These are phyloP conservation scores for Thaumatotibia leucotreta DNA, from an alignment of 1,140 invertebrate species.

Conservation along the genomic window DNA sequence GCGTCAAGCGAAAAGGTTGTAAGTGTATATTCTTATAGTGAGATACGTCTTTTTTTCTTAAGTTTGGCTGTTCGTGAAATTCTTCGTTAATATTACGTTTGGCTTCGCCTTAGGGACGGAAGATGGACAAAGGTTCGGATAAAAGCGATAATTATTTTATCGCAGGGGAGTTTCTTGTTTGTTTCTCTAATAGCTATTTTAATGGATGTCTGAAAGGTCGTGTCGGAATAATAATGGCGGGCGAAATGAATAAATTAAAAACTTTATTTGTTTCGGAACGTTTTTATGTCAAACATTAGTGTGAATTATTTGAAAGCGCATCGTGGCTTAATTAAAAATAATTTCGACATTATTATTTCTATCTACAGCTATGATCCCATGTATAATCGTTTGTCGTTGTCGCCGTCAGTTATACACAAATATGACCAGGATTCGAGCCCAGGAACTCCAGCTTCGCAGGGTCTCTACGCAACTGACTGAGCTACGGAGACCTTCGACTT, in stretches of 20 bases:
- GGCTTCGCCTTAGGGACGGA: slow-evolving; percentile 44
- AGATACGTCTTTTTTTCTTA: slow-evolving; percentile 58
- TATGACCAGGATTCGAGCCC: too few species aligned
- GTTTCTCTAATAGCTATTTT: slow-evolving; percentile 74
- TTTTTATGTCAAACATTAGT: background rate
- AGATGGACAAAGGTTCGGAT: slow-evolving; percentile 51
- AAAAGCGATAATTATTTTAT: slow-evolving; percentile 75
- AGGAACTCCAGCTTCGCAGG: too few species aligned
- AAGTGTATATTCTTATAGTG: slow-evolving; percentile 14
- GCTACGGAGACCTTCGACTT: too few species aligned
- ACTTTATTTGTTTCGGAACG: slow-evolving; percentile 38
- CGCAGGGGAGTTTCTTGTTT: slow-evolving; percentile 67
- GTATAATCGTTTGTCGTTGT: background rate
- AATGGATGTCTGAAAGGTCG: slow-evolving; percentile 59
- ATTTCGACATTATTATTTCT: background rate
- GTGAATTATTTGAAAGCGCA: background rate
- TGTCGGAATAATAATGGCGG: slow-evolving; percentile 56
- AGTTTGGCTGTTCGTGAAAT: slow-evolving; percentile 47
- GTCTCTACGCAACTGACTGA: too few species aligned
- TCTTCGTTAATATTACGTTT: slow-evolving; percentile 62
- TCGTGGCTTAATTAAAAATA: background rate
- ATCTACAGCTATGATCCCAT: background rate
- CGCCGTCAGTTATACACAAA: too few species aligned
- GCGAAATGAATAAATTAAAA: slow-evolving; percentile 61
- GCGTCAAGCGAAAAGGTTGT: background rate